These are phyloP conservation scores for Neodiprion fabricii DNA, from an alignment of 1,140 invertebrate species.

Conservation along the genomic window DNA sequence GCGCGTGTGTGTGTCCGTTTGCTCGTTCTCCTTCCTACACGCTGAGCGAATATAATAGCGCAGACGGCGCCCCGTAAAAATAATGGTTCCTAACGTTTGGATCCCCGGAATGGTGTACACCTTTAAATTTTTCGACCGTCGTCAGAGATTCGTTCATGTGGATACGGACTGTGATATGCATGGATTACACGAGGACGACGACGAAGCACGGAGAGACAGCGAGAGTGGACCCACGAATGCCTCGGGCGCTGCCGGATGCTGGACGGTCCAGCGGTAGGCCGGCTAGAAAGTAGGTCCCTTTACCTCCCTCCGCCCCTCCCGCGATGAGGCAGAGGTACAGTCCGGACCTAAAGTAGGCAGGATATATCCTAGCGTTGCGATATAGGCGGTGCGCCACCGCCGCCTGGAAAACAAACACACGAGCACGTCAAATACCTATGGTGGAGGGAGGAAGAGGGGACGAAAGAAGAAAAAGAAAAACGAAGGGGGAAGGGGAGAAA, in stretches of 20 bases:
- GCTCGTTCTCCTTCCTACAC: no score
- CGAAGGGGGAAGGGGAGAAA: slow-evolving; percentile 10
- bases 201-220: slow-evolving; percentile 30
- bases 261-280: slow-evolving; percentile 39
- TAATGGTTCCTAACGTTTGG: no score
- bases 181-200: not conserved
- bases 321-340: not conserved
- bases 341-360: not conserved
- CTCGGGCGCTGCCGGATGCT: slow-evolving; percentile 50
- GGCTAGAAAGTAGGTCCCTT: slow-evolving; percentile 56
- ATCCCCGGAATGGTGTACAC: no score
- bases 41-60: no score
- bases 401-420: slow-evolving; percentile 47
- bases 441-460: slow-evolving; percentile 7
- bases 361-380: no score
- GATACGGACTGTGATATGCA: not conserved
- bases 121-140: no score
- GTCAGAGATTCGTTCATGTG: no score
- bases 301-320: slow-evolving; percentile 14
- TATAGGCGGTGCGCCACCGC: slow-evolving; percentile 12
- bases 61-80: no score
- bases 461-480: not conserved
- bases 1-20: no score
- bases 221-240: slow-evolving; percentile 46
- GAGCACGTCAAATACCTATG: slow-evolving; percentile 41